Conservation (phyloP, 2,888 invertebrate genomes). For the Gnatocerus cornutus region DNA sequence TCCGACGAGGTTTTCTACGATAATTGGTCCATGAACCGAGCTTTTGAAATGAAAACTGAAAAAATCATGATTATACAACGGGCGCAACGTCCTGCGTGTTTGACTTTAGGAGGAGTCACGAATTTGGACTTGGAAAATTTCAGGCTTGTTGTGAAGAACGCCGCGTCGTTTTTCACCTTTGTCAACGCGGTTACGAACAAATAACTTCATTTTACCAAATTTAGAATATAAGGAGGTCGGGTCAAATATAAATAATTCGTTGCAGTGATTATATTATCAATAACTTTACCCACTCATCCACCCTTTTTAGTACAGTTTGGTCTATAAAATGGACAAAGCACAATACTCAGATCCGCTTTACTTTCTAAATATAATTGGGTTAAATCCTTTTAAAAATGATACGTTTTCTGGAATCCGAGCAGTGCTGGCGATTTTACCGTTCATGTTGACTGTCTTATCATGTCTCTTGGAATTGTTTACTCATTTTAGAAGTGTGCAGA, state of each 20-base stretch:
- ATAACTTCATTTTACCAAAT: too few species aligned
- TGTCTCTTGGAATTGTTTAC: background rate
- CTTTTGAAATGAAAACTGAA: slow-evolving; percentile 4
- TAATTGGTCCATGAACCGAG: background rate
- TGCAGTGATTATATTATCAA: too few species aligned
- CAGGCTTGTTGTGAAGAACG: slow-evolving; percentile 71
- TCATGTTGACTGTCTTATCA: background rate
- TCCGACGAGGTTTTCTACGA: slow-evolving; percentile 22
- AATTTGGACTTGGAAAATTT: slow-evolving; percentile 30
- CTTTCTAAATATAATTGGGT: background rate
- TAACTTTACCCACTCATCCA: too few species aligned
- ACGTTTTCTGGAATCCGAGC: background rate
- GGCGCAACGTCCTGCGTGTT: slow-evolving; percentile 11
- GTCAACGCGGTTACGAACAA: slow-evolving; percentile 9
- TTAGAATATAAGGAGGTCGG: too few species aligned
- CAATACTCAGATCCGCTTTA: background rate
- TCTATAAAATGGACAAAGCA: background rate
- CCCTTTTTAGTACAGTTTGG: too few species aligned
- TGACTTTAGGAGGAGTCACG: slow-evolving; percentile 16
- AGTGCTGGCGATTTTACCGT: background rate
- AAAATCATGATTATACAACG: slow-evolving; percentile 21
- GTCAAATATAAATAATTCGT: too few species aligned
- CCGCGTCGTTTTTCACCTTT: slow-evolving; percentile 34
- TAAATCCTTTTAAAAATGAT: background rate
- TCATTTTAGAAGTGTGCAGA: background rate